Evolutionary conservation across 2,888 invertebrate genomes (phyloP).

Genomic region (Philereme transversata): DNA sequence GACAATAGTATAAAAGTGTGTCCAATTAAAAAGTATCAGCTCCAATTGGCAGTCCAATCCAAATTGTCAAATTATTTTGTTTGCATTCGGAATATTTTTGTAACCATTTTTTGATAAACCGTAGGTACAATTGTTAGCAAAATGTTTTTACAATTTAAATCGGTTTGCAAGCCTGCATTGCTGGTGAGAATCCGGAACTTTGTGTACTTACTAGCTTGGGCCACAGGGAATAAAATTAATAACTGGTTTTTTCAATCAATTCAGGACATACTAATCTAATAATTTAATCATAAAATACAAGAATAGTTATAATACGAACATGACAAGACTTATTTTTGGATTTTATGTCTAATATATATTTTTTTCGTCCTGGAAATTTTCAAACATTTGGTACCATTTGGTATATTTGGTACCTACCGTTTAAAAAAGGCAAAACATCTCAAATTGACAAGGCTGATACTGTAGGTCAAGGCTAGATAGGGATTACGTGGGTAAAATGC

Average conservation of each 20-base stretch:
- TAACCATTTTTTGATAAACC: constrained; percentile 8
- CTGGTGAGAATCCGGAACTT: constrained; percentile 17
- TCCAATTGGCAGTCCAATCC: constrained; percentile 3
- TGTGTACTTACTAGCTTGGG: constrained; percentile 16
- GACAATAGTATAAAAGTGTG: background rate
- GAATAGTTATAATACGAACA: no score
- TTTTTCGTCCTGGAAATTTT: no score
- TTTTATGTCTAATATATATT: no score
- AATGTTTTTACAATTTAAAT: constrained; percentile 27
- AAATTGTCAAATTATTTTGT: constrained; percentile 15
- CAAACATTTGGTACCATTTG: no score
- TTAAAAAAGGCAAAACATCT: no score
- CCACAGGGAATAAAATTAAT: constrained; percentile 9
- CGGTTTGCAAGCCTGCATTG: constrained; percentile 18
- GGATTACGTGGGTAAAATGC: no score
- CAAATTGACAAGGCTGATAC: no score
- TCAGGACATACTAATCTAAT: no score
- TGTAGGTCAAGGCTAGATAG: no score
- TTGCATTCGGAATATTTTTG: constrained; percentile 15
- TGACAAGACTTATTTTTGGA: no score
- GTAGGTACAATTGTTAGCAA: constrained; percentile 9
- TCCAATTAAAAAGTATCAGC: background rate
- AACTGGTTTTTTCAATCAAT: background rate
- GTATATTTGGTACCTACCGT: no score
- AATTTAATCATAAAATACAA: no score